Evolutionary conservation across 2,888 invertebrate species (phyloP).

Genomic region (Magallana nippona): DNA sequence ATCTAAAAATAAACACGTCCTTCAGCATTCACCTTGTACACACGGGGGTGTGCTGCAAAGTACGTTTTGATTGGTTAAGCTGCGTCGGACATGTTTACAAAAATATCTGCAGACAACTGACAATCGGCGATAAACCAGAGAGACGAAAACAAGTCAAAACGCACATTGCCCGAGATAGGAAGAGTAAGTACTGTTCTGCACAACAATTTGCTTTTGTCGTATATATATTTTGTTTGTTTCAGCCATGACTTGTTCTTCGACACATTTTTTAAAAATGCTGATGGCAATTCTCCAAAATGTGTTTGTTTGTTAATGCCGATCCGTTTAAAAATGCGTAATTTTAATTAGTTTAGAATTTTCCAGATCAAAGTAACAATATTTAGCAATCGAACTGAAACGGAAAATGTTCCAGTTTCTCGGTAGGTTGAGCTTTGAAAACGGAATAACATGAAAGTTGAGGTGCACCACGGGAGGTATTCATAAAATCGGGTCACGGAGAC

Average conservation of each 20-base stretch:
- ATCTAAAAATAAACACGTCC: background rate
- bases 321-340: too few relatives aligned
- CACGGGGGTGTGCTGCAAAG: background rate
- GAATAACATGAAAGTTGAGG: slow-evolving; percentile 18
- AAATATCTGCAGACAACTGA: background rate
- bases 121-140: background rate
- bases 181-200: too few relatives aligned
- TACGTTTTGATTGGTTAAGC: background rate
- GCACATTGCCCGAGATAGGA: background rate
- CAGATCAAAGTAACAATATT: background rate
- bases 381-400: background rate
- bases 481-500: background rate
- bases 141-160: background rate
- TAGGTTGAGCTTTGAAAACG: background rate
- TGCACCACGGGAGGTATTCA: background rate
- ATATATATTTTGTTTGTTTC: too few relatives aligned
- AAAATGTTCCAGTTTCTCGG: background rate
- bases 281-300: too few relatives aligned
- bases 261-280: too few relatives aligned
- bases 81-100: slow-evolving; percentile 18
- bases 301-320: too few relatives aligned
- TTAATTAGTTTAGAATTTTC: too few relatives aligned
- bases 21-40: background rate
- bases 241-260: too few relatives aligned
- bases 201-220: too few relatives aligned